phyloP scores from a whole-genome alignment of 2,797 vertebrate species.

The Botia kubotai region DNA sequence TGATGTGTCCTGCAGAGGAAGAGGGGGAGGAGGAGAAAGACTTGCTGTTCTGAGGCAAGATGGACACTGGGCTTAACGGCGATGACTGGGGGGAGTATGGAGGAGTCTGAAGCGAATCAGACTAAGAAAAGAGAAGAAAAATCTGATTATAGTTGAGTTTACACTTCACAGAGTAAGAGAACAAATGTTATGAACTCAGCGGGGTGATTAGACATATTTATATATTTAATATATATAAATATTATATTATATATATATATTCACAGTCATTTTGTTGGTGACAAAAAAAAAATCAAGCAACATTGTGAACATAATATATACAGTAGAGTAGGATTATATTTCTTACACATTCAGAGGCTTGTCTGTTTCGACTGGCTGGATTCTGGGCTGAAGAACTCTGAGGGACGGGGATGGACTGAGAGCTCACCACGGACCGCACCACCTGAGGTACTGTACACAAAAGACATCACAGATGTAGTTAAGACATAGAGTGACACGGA shows the following conservation, averaged over 20 bases:
- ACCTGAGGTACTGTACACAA: constrained; percentile 83
- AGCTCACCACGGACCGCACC: constrained; percentile 84
- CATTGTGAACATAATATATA: too few relatives aligned
- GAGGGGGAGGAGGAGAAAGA: constrained; percentile 79
- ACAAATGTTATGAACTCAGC: background rate
- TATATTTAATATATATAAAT: too few relatives aligned
- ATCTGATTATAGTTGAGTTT: background rate
- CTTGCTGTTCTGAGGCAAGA: constrained; percentile 79
- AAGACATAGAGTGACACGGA: too few relatives aligned
- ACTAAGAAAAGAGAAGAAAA: constrained; percentile 74
- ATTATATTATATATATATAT: too few relatives aligned
- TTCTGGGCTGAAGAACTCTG: constrained; percentile 78
- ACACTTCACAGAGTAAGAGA: background rate
- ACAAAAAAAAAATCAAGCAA: too few relatives aligned
- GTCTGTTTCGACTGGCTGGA: constrained; percentile 83
- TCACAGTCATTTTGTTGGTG: too few relatives aligned
- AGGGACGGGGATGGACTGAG: constrained; percentile 84
- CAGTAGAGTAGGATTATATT: too few relatives aligned
- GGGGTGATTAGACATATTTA: too few relatives aligned
- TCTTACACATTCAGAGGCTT: constrained; percentile 94
- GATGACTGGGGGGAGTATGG: constrained; percentile 92
- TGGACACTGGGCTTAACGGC: constrained; percentile 83
- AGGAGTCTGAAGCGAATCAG: constrained; percentile 89
- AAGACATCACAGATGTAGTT: too few relatives aligned
- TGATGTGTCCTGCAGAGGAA: constrained; percentile 74